phyloP scores from a whole-genome alignment of 2,797 vertebrate genomes.

The Smutsia temminckii region DNA sequence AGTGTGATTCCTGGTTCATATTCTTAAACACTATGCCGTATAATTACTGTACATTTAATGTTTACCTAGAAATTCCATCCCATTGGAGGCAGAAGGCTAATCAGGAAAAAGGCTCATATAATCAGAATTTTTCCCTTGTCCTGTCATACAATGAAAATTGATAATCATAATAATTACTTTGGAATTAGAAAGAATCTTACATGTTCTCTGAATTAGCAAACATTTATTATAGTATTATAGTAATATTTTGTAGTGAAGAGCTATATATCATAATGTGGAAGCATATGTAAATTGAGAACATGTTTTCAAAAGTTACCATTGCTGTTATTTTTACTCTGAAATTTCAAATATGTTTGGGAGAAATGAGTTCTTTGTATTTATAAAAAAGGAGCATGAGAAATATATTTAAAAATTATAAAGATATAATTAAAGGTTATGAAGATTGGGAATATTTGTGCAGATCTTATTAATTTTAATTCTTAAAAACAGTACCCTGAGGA shows the following conservation, averaged over 20 bases:
- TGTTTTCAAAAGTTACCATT: neutral
- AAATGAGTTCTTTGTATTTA: neutral
- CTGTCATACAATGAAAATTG: neutral
- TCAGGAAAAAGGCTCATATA: neutral
- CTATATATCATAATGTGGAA: neutral
- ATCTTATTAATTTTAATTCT: conserved; percentile 28
- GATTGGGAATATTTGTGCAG: neutral
- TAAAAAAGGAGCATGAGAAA: neutral
- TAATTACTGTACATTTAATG: neutral
- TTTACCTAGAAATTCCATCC: neutral
- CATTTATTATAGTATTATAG: neutral
- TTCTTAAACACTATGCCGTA: neutral
- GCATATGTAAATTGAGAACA: neutral
- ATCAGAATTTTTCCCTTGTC: neutral
- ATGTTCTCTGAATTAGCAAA: neutral
- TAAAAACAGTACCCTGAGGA: neutral
- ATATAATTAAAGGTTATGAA: neutral
- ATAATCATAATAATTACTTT: neutral
- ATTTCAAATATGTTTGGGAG: neutral
- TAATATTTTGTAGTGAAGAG: neutral
- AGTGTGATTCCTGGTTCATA: neutral
- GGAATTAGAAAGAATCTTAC: neutral
- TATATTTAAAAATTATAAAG: neutral
- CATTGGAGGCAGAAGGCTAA: neutral
- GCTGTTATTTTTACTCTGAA: conserved; percentile 25